phyloP scores from a whole-genome alignment of 2,113 vertebrate species.

The Herpetotheres cachinnans region DNA sequence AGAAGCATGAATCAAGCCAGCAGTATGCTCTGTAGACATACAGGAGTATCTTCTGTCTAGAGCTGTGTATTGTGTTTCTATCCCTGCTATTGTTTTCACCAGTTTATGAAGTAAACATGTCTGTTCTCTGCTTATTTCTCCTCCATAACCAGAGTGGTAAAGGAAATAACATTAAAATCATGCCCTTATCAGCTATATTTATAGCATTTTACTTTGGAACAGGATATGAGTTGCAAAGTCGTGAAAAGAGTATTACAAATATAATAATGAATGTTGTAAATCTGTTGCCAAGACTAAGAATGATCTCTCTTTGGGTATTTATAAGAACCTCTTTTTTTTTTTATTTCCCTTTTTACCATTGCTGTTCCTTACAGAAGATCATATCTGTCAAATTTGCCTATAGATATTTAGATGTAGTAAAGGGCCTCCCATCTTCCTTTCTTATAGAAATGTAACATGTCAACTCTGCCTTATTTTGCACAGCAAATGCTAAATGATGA shows the following conservation, averaged over 20 bases:
- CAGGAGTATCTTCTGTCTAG: neutral
- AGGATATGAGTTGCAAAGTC: slow-evolving; percentile 10
- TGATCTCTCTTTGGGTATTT: neutral
- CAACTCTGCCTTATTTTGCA: neutral
- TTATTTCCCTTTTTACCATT: neutral
- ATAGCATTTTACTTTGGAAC: slow-evolving; percentile 10
- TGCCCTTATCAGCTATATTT: slow-evolving; percentile 11
- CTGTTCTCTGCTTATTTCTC: neutral
- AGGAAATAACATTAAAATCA: neutral
- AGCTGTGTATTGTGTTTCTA: neutral
- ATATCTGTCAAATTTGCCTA: neutral
- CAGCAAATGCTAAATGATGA: slow-evolving; percentile 25
- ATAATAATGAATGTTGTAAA: slow-evolving; percentile 23
- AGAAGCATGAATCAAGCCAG: neutral
- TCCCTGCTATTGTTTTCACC: neutral
- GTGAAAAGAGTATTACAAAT: neutral
- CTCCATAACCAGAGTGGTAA: neutral
- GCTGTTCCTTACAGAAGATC: neutral
- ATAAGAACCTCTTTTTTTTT: neutral
- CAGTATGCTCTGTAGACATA: neutral
- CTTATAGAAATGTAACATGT: neutral
- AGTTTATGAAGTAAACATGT: neutral
- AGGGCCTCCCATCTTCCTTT: neutral
- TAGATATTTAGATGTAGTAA: neutral
- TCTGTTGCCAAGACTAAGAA: slow-evolving; percentile 14